These are phyloP conservation scores for Chionodraco myersi DNA, from an alignment of 2,113 vertebrate genomes.

Conservation along the genomic window DNA sequence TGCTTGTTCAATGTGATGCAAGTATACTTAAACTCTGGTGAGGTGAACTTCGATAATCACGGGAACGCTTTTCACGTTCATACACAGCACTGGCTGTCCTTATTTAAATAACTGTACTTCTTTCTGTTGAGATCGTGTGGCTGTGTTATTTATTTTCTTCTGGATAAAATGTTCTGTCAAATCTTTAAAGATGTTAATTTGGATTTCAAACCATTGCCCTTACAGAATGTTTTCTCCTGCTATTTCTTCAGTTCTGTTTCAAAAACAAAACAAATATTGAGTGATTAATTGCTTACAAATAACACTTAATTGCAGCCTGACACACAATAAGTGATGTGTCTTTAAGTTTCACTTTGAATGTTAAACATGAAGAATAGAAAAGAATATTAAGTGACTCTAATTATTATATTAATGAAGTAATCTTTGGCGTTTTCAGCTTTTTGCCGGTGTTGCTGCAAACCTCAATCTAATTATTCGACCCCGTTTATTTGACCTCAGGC, in stretches of 20 bases:
- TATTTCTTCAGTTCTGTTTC: no score
- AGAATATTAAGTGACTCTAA: no score
- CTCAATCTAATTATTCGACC: no score
- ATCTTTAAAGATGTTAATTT: not conserved
- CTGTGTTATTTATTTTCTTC: not conserved
- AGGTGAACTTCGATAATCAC: not conserved
- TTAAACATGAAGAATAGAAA: not conserved
- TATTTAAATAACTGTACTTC: no score
- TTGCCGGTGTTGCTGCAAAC: no score
- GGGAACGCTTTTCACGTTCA: not conserved
- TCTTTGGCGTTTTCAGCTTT: no score
- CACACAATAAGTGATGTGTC: not conserved
- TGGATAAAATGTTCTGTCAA: not conserved
- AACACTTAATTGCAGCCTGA: not conserved
- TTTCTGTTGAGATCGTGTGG: no score
- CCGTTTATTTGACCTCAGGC: no score
- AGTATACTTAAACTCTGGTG: not conserved
- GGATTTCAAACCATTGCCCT: not conserved
- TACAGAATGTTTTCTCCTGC: no score
- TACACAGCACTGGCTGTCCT: no score
- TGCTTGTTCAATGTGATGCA: not conserved
- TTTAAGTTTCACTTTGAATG: not conserved
- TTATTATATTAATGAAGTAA: no score
- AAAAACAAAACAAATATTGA: not conserved
- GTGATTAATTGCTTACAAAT: not conserved